Evolutionary conservation across 2,888 invertebrate species (phyloP), one percentile per base, ranked within the genome.

Genomic region (Nebria salina): DNA sequence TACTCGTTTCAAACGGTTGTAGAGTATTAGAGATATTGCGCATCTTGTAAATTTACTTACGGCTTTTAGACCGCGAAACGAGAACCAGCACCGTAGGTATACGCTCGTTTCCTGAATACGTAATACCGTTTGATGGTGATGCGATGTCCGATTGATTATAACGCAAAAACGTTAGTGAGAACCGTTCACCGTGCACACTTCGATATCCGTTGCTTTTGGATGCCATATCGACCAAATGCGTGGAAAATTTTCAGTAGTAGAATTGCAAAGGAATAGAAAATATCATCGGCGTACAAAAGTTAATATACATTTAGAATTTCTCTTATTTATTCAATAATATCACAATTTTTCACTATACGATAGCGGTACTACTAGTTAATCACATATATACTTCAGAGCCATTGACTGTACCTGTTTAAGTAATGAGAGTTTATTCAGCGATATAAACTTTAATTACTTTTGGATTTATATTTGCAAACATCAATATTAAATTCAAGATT

Each of bases 41-140:
- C 54, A 54, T 54, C 54, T 54, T 54, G 54, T 54, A 54, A 54
- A 54, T 54, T 54, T 54, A 54, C 54, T 8, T 54, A 11, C 54
- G 54, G 54, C 54, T 54, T 54, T 54, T 54, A 54, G 54, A 54
- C 54, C 54, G 54, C 54, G 54, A 54, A 54, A 54, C 54, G 54
- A 54, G 54, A 54, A 54, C 54, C 54, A 13, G 54, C 54, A 13
- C 54, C 54, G 7, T 8, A 54, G 54, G 54, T 54, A 54, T 54
- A 54, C 54, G 54, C 54, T 54, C 54, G 54, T 54, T 54, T 54
- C 8, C 54, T 54, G 54, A 54, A 54, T 54, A 54, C 54, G 54
- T 54, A 54, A 54, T 54, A 54, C 54, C 54, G 54, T 54, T 1
- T 54, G 54, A 54, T 54, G 54, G 54, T 54, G 8, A 54, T 54